Evolutionary conservation across 1,140 invertebrate species (phyloP), one percentile per base, ranked within the genome.

Genomic region (Hermatobates lingyangjiaoensis): DNA sequence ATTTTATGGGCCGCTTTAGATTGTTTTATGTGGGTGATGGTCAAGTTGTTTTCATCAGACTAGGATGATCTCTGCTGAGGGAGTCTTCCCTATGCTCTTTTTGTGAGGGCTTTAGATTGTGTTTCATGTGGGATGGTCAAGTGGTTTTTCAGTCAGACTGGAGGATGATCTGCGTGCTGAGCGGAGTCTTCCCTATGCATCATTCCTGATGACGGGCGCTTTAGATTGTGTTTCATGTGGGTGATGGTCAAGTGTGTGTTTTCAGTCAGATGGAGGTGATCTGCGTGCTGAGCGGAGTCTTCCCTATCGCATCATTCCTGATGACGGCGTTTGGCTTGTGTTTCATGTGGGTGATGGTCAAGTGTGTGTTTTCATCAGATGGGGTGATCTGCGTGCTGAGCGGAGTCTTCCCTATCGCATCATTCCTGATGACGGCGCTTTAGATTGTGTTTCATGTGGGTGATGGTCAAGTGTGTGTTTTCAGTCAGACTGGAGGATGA

Each of bases 361-460:
- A n/a, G n/a, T n/a, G n/a, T n/a, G n/a, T n/a, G n/a, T n/a, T 59
- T 66, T 44, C 58, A 76, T 68, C 66, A 72, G 26, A 66, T 76
- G 68, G 71, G 21, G 39, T 71, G 30, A 70, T 84, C 25, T 77
- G 79, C 2, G 54, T 75, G 1, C 63, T 81, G 10, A 77, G 76
- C 45, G 67, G 72, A 25, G 56, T 71, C 1, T 72, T 81, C 50
- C 73, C 78, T 5, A 58, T 74, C n/a, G 26, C 71, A 12, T 62
- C 71, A 0, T 63, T 77, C n/a, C n/a, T n/a, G n/a, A n/a, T n/a
- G n/a, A n/a, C n/a, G n/a, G n/a, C n/a, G n/a, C n/a, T n/a, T n/a
- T n/a, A n/a, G n/a, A n/a, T n/a, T n/a, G n/a, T n/a, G n/a, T n/a
- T n/a, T n/a, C n/a, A n/a, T n/a, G n/a, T n/a, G n/a, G n/a, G n/a